Evolutionary conservation across 2,797 vertebrate species (phyloP), one percentile per base, ranked within the genome.

Genomic region (Ctenopoma kingsleyae): DNA sequence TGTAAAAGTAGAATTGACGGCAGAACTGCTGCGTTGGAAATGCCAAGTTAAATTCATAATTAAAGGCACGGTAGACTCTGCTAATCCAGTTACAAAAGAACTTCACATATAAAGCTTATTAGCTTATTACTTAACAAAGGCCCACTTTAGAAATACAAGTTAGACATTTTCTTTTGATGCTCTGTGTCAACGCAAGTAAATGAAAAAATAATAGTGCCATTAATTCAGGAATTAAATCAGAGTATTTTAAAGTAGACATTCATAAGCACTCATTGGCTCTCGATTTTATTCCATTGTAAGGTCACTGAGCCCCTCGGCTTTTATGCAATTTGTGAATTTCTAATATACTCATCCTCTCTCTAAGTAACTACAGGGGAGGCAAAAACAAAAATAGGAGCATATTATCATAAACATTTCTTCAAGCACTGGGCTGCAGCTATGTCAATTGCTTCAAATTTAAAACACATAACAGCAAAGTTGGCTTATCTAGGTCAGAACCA

Each of bases 401-500:
- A 5, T 59, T 19, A 19, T 43, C 30, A 15, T 7, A 19, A 52
- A 20, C 19, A 20, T 50, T 36, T 25, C 22, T 30, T 50, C 16
- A 36, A 56, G 22, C 35, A 19, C 22, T 25, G 6, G 17, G 38
- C 53, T 56, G 11, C 8, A 17, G 22, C 47, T 61, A 17, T 36
- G 48, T 17, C 46, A 53, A 27, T 43, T 15, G 47, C 58, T 60
- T 71, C 76, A 78, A 35, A 78, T 68, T 46, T 49, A 47, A 82
- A 78, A 69, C 11, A 55, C 51, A 9, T 54, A 47, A 20, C 61
- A 47, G 50, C 52, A 38, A 67, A 47, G 36, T 40, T 12, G 17
- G 49, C 35, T 51, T 76, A 81, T 80, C 64, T 81, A 81, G 87
- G 77, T 80, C 81, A 82, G 67, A 72, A 64, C 60, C 20, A 22